Percentiles rank a stretch among this genome's conserved stretches.
Evolutionary conservation across 2,888 invertebrate species (phyloP).

Genomic region (Andrena fulva): DNA sequence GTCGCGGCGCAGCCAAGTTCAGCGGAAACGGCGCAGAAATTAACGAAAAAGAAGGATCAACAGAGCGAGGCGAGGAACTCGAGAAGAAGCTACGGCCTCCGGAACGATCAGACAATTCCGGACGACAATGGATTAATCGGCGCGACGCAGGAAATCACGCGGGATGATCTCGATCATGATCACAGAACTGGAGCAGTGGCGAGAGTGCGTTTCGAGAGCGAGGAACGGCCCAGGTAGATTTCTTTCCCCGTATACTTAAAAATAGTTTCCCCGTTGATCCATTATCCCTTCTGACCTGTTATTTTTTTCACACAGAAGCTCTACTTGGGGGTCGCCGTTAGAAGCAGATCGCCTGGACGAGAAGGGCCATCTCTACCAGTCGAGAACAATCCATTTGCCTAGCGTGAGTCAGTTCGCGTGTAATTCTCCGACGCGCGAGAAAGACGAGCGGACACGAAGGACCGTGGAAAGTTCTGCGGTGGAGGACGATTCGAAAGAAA

Average conservation of each 20-base stretch:
- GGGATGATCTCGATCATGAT: conserved; percentile 57
- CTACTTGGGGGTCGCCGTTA: conserved; percentile 42
- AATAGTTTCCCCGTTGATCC: not conserved
- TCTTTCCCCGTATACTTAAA: not conserved
- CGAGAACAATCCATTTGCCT: conserved; percentile 5
- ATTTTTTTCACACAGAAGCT: conserved; percentile 24
- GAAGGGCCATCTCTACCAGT: conserved; percentile 12
- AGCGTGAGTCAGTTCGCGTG: not conserved
- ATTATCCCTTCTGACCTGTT: not conserved
- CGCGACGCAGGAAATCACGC: conserved; percentile 56
- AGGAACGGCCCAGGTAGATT: conserved; percentile 52
- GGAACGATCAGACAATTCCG: conserved; percentile 35
- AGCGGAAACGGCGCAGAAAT: conserved; percentile 6
- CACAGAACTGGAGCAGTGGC: conserved; percentile 38
- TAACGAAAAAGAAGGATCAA: not conserved
- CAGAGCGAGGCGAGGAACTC: conserved; percentile 12
- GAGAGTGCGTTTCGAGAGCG: conserved; percentile 71
- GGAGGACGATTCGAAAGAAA: not conserved
- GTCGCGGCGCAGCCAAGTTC: not conserved
- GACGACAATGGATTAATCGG: conserved; percentile 64
- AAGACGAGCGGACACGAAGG: not conserved
- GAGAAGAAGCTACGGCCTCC: conserved; percentile 30
- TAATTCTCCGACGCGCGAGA: not conserved
- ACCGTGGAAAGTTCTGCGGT: not conserved
- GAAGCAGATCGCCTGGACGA: conserved; percentile 18